Evolutionary conservation across 2,888 invertebrate species (phyloP).

Genomic region (Catotricha subobsoleta): DNA sequence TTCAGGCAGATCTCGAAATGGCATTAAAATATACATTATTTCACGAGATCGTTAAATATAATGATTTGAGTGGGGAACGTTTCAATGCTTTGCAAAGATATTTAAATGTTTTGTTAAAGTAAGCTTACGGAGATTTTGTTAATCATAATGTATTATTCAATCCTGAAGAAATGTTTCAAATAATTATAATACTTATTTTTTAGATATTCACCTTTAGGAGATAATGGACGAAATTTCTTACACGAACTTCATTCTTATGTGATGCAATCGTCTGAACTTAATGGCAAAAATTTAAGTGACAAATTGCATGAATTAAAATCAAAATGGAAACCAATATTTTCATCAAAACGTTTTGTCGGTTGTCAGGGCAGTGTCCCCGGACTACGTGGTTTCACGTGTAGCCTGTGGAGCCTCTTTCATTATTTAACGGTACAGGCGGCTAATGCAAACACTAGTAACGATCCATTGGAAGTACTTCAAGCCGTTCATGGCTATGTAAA

Average conservation of each 20-base stretch:
- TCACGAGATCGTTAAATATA: slow-evolving; percentile 62
- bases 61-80: slow-evolving; percentile 49
- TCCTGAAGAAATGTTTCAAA: too few relatives aligned
- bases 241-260: slow-evolving; percentile 38
- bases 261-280: slow-evolving; percentile 31
- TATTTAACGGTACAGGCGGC: slow-evolving; percentile 67
- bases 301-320: slow-evolving; percentile 36
- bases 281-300: slow-evolving; percentile 40
- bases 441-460: slow-evolving; percentile 27
- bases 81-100: slow-evolving; percentile 57
- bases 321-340: slow-evolving; percentile 34
- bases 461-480: slow-evolving; percentile 51
- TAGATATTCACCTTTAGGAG: slow-evolving; percentile 62
- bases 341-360: slow-evolving; percentile 45
- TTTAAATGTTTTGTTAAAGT: slow-evolving; percentile 40
- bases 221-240: slow-evolving; percentile 46
- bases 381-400: slow-evolving; percentile 80
- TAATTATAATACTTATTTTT: too few relatives aligned
- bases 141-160: too few relatives aligned
- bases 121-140: neutral
- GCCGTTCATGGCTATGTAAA: slow-evolving; percentile 79
- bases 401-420: slow-evolving; percentile 90
- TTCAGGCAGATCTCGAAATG: slow-evolving; percentile 75
- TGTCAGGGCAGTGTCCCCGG: slow-evolving; percentile 37
- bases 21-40: slow-evolving; percentile 65